phyloP scores from a whole-genome alignment of 2,113 vertebrate genomes.

The Pimephales promelas region DNA sequence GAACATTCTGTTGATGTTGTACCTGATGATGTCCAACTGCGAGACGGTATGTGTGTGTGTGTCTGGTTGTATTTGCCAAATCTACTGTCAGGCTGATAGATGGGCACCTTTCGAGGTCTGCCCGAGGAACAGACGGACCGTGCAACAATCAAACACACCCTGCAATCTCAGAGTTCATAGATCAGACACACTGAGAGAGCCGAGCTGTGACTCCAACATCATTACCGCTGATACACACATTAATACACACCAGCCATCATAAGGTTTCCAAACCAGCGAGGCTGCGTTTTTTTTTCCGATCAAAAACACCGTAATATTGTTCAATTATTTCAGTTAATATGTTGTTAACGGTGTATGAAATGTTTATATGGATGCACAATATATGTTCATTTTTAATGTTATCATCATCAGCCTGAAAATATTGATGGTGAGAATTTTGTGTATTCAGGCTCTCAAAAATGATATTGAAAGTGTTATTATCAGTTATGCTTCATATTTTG shows the following conservation, averaged over 20 bases:
- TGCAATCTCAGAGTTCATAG: constrained; percentile 1
- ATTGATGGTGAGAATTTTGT: too few relatives aligned
- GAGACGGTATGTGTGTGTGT: not conserved
- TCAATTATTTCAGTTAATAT: too few relatives aligned
- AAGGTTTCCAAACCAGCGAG: not conserved
- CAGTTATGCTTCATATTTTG: too few relatives aligned
- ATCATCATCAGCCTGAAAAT: too few relatives aligned
- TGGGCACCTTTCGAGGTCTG: constrained; percentile 15
- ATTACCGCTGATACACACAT: not conserved
- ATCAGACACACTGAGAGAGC: constrained; percentile 11
- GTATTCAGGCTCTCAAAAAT: too few relatives aligned
- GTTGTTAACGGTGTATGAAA: too few relatives aligned
- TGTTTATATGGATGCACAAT: too few relatives aligned
- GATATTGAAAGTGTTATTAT: too few relatives aligned
- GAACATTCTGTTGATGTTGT: constrained; percentile 38
- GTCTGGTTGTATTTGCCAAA: not conserved
- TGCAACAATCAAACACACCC: constrained; percentile 32
- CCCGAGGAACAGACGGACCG: constrained; percentile 14
- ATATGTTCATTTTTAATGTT: too few relatives aligned
- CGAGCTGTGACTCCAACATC: constrained; percentile 24
- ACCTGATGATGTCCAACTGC: constrained; percentile 12
- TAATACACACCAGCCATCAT: not conserved
- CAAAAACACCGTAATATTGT: not conserved
- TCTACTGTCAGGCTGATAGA: constrained; percentile 38
- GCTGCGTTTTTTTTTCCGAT: not conserved